Evolutionary conservation across 2,797 vertebrate species (phyloP).

Genomic region (Intellagama lesueurii): DNA sequence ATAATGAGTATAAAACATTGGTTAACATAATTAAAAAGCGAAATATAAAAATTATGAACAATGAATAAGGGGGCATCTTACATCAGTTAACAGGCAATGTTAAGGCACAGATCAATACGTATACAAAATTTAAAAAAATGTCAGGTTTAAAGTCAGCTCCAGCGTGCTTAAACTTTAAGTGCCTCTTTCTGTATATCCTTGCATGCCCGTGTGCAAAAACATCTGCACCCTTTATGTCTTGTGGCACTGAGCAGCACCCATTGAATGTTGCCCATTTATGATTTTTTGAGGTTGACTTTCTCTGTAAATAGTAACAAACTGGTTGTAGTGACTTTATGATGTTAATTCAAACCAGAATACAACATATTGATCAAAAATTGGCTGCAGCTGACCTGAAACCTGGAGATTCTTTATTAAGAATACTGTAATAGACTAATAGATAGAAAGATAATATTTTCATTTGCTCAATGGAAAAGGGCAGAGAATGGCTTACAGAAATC

Average conservation of each 20-base stretch:
- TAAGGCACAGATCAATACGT: too few relatives aligned
- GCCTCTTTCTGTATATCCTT: too few relatives aligned
- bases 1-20: too few relatives aligned
- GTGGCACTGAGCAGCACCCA: background rate
- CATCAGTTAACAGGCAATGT: too few relatives aligned
- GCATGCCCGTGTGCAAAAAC: background rate
- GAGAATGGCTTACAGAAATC: background rate
- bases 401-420: background rate
- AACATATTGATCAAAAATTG: background rate
- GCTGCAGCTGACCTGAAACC: background rate
- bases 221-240: background rate
- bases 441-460: background rate
- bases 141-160: background rate
- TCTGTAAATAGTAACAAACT: background rate
- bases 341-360: background rate
- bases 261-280: background rate
- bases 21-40: too few relatives aligned
- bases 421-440: background rate
- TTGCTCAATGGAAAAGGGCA: background rate
- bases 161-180: background rate
- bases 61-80: too few relatives aligned
- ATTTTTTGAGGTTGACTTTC: background rate
- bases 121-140: too few relatives aligned
- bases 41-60: too few relatives aligned
- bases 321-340: background rate